Evolutionary conservation across 1,140 invertebrate species (phyloP).

Genomic region (Chironomus striatipennis): DNA sequence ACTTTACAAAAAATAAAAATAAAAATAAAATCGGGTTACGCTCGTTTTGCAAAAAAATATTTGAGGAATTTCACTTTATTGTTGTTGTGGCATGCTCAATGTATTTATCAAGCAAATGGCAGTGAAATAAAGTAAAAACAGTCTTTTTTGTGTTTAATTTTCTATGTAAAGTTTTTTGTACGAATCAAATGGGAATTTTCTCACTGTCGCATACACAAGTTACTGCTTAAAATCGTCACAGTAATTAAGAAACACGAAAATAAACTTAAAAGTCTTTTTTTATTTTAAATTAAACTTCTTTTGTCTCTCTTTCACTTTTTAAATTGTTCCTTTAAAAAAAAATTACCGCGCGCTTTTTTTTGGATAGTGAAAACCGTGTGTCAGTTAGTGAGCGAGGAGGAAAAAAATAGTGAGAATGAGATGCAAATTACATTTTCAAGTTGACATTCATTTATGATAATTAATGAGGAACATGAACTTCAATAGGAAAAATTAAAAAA

Average conservation of each 20-base stretch:
- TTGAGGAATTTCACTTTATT: background rate
- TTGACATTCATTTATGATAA: too few relatives aligned
- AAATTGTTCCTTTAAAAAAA: too few relatives aligned
- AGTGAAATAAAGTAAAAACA: background rate
- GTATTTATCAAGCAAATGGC: background rate
- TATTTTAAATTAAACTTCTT: background rate
- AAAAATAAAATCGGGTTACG: conserved; percentile 11
- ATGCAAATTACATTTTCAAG: too few relatives aligned
- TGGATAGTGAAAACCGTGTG: too few relatives aligned
- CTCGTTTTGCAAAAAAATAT: conserved; percentile 2
- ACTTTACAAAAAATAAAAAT: too few relatives aligned
- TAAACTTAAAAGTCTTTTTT: background rate
- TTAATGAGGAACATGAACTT: too few relatives aligned
- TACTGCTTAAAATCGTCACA: background rate
- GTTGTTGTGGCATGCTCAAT: background rate
- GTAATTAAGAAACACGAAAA: conserved; percentile 1
- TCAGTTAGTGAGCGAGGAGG: too few relatives aligned
- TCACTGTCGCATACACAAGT: background rate
- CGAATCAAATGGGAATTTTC: background rate
- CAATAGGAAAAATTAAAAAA: too few relatives aligned
- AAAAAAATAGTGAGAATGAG: too few relatives aligned
- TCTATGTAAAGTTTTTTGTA: background rate
- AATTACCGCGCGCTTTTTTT: too few relatives aligned
- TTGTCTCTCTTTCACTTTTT: too few relatives aligned
- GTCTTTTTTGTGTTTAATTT: background rate